These are phyloP conservation scores for Metacarcinus magister DNA, from an alignment of 2,888 invertebrate species.

Conservation along the genomic window DNA sequence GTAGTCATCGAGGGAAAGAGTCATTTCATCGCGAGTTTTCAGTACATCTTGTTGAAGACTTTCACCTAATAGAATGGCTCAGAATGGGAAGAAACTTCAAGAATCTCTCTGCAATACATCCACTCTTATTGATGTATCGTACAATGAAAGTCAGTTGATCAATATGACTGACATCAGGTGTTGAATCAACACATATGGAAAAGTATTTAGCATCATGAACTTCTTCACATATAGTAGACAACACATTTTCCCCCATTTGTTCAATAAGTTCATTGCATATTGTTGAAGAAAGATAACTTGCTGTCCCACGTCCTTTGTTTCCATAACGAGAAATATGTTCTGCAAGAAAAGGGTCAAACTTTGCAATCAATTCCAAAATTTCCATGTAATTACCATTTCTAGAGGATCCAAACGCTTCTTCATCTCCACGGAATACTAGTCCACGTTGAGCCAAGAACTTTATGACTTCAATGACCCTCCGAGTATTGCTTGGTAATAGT, in stretches of 20 bases:
- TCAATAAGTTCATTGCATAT: neutral
- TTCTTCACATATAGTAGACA: too few relatives aligned
- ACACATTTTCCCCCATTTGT: neutral
- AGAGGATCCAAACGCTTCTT: neutral
- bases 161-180: too few relatives aligned
- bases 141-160: too few relatives aligned
- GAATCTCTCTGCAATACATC: too few relatives aligned
- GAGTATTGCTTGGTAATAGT: neutral
- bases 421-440: neutral
- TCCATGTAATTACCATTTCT: neutral
- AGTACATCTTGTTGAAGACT: too few relatives aligned
- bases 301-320: neutral
- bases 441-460: conserved; percentile 42
- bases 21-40: too few relatives aligned
- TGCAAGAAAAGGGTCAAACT: conserved; percentile 50
- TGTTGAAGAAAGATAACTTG: neutral
- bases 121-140: too few relatives aligned
- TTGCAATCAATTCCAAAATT: neutral
- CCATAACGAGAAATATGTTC: conserved; percentile 34
- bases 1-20: too few relatives aligned
- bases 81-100: too few relatives aligned
- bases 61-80: too few relatives aligned
- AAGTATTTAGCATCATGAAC: too few relatives aligned
- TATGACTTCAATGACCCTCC: conserved; percentile 31
- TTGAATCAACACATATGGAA: too few relatives aligned